Evolutionary conservation across 1,140 invertebrate genomes (phyloP).

Genomic region (Aphis gossypii): DNA sequence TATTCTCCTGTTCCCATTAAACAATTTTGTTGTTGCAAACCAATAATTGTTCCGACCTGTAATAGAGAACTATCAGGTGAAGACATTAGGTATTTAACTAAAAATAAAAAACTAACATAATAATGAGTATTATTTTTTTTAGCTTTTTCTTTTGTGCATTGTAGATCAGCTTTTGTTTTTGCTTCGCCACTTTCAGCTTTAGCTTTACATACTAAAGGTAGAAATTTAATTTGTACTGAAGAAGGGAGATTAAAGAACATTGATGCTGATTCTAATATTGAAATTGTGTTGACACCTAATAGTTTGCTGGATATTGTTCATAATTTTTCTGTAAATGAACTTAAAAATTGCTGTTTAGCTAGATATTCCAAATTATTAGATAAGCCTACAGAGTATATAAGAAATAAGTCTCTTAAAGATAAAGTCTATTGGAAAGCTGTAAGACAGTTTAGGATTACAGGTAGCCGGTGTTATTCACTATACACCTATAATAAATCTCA

Average conservation of each 20-base stretch:
- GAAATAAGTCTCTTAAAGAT: conserved; percentile 10
- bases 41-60: neutral
- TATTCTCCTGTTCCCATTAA: neutral
- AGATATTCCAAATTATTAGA: neutral
- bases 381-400: neutral
- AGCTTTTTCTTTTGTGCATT: neutral
- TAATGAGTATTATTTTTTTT: neutral
- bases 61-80: neutral
- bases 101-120: neutral
- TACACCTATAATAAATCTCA: neutral
- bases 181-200: neutral
- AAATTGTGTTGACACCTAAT: neutral
- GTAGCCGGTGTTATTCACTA: neutral
- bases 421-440: neutral
- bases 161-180: neutral
- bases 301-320: neutral
- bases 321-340: neutral
- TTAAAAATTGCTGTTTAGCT: neutral
- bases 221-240: neutral
- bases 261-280: neutral
- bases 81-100: neutral
- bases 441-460: neutral
- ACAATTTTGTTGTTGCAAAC: neutral
- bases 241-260: neutral
- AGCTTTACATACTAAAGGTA: neutral